Evolutionary conservation across 2,797 vertebrate species (phyloP), one percentile per base, ranked within the genome.

Genomic region (Enteromius fasciolatus): DNA sequence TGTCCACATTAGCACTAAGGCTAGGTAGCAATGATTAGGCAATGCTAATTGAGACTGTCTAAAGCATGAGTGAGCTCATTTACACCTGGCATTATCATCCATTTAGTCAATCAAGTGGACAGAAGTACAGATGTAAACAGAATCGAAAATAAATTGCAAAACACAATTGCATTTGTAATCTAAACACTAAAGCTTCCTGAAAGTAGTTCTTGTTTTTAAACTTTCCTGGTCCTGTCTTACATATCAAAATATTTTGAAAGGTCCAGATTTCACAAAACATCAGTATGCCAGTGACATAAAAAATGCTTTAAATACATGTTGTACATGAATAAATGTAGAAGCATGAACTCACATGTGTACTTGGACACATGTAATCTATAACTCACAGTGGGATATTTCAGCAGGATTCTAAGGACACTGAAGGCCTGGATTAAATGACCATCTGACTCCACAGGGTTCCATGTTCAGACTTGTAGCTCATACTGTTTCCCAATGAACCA

Each of bases 1-100:
- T 89, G 86, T 88, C 89, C 88, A 92, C 92, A 92, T 91, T 91
- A 93, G 90, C 90, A 91, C 88, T 92, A 88, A 63, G 63, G 90
- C 90, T 92, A 91, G 89, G 89, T 86, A 90, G 85, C 75, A 73
- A 52, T 82, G 79, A 63, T 67, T 68, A 91, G 89, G 89, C 87
- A 90, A 87, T 75, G 76, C 59, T 76, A 68, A 70, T 61, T 76
- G 64, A 78, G 48, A 66, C 78, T 25, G 76, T 57, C 73, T 57
- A 64, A 57, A 54, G 36, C 17, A 17, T 23, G 14, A 50, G 11
- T 48, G 57, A 28, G 17, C 28, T 11, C 9, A 39, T 70, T 64
- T 52, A 23, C 25, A 69, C 28, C 50, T 41, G 5, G 44, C 12
- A 8, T 54, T 57, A 59, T 18, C n/a, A 61, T 41, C 4, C 33